Conservation (phyloP, 2,888 invertebrate genomes). For the Barypeithes pellucidus region DNA sequence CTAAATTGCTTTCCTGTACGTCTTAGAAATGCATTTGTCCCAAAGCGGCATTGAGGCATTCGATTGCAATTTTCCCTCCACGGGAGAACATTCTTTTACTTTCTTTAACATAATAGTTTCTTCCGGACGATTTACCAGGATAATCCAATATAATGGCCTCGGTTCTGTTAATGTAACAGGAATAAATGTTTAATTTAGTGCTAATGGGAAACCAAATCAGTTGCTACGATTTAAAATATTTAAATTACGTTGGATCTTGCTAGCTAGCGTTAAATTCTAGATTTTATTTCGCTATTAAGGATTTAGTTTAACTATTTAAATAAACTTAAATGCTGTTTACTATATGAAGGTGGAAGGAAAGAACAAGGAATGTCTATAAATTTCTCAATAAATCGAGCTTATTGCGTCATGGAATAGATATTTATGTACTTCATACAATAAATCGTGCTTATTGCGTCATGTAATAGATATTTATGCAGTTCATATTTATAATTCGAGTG, state of each 20-base stretch:
- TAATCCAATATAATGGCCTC: slow-evolving; percentile 50
- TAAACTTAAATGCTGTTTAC: not conserved
- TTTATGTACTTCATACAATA: too few species aligned
- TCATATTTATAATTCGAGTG: too few species aligned
- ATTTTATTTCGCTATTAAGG: not conserved
- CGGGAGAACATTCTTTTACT: slow-evolving; percentile 50
- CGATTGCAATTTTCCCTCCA: slow-evolving; percentile 49
- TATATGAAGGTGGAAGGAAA: too few species aligned
- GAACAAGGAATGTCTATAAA: too few species aligned
- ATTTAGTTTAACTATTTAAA: not conserved
- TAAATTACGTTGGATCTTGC: slow-evolving; percentile 37
- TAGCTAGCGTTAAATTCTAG: not conserved
- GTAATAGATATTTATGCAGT: too few species aligned
- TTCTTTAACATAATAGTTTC: slow-evolving; percentile 53
- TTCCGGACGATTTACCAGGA: slow-evolving; percentile 53
- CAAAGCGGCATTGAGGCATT: slow-evolving; percentile 49
- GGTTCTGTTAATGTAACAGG: slow-evolving; percentile 52
- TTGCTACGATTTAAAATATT: slow-evolving; percentile 45
- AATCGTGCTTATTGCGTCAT: too few species aligned
- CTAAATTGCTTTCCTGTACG: slow-evolving; percentile 38
- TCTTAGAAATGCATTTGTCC: slow-evolving; percentile 47
- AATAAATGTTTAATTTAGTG: slow-evolving; percentile 54
- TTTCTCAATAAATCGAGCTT: too few species aligned
- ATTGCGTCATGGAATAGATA: too few species aligned
- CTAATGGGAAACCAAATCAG: slow-evolving; percentile 53